Conservation (phyloP, 37 sponge, comb jelly and placozoan genomes). For the Axinella damicornis region DNA sequence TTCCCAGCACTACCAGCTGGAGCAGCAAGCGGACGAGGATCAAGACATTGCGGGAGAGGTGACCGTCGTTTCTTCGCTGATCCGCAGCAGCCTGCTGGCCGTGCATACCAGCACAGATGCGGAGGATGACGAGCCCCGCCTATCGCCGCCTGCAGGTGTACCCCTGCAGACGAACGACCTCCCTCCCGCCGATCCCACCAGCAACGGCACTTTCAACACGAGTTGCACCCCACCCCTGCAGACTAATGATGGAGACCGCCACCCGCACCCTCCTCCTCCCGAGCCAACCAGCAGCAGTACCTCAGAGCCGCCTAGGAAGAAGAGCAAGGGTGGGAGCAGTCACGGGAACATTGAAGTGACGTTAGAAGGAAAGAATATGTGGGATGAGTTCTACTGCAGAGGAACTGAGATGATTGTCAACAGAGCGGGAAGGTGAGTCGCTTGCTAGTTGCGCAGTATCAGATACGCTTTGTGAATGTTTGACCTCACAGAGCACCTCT, state of each 20-base stretch:
- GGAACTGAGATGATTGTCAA: constrained; percentile 95
- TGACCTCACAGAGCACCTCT: too few relatives aligned
- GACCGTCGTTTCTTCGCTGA: constrained; percentile 10
- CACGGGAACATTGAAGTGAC: constrained; percentile 59
- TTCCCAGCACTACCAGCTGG: too few relatives aligned
- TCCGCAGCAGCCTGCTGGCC: constrained; percentile 1
- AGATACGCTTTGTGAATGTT: too few relatives aligned
- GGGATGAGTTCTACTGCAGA: constrained; percentile 86
- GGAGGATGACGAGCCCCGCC: not conserved
- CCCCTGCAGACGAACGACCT: too few relatives aligned
- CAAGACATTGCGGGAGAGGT: not conserved
- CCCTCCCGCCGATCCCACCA: too few relatives aligned
- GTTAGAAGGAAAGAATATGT: constrained; percentile 81
- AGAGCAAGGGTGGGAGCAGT: not conserved
- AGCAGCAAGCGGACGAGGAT: too few relatives aligned
- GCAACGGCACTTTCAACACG: too few relatives aligned
- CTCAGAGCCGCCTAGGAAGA: constrained; percentile 6
- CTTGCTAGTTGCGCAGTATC: not conserved
- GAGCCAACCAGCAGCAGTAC: not conserved
- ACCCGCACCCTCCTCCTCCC: too few relatives aligned
- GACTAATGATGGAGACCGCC: too few relatives aligned
- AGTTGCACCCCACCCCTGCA: too few relatives aligned
- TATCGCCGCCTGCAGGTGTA: too few relatives aligned
- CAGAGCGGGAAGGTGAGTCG: constrained; percentile 83
- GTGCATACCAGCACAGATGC: constrained; percentile 11